Conservation (phyloP, 64 coral and sea anemone species). For the Montipora sp. region DNA sequence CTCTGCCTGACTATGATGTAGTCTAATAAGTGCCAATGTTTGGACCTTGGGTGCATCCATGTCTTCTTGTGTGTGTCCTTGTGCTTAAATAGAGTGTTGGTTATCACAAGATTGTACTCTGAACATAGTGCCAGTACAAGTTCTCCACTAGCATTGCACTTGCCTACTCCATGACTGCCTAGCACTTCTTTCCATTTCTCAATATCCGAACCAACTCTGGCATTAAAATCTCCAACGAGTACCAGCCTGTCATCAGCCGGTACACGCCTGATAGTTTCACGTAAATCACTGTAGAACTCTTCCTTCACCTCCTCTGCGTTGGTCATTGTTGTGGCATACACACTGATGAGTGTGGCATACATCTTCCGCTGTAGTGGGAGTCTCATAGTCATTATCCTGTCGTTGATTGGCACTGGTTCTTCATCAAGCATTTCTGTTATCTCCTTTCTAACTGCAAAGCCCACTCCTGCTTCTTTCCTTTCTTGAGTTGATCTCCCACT, state of each 20-base stretch:
- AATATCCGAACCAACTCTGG: conserved; percentile 16
- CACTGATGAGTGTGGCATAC: no score
- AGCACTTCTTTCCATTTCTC: conserved; percentile 29
- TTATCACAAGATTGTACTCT: conserved; percentile 25
- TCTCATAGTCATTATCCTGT: conserved; percentile 33
- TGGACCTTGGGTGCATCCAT: conserved; percentile 38
- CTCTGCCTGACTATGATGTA: conserved; percentile 14
- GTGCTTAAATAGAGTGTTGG: conserved; percentile 44
- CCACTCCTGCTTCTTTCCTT: conserved; percentile 29
- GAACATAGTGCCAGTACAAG: conserved; percentile 31
- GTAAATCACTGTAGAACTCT: conserved; percentile 8
- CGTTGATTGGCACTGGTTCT: neutral
- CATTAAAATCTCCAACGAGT: conserved; percentile 13
- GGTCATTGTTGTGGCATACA: conserved; percentile 1
- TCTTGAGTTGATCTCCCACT: conserved; percentile 3
- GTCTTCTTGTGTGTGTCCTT: conserved; percentile 26
- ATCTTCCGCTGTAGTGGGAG: no score
- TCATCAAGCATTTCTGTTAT: neutral
- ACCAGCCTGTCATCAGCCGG: no score
- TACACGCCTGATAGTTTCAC: neutral
- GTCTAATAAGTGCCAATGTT: conserved; percentile 55
- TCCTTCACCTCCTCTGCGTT: conserved; percentile 29
- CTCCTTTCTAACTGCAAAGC: conserved; percentile 34
- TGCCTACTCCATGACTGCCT: conserved; percentile 31
- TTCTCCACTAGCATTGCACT: conserved; percentile 24